Evolutionary conservation across 2,888 invertebrate genomes (phyloP), one percentile per base, ranked within the genome.

Genomic region (Rhabditoides inermis): DNA sequence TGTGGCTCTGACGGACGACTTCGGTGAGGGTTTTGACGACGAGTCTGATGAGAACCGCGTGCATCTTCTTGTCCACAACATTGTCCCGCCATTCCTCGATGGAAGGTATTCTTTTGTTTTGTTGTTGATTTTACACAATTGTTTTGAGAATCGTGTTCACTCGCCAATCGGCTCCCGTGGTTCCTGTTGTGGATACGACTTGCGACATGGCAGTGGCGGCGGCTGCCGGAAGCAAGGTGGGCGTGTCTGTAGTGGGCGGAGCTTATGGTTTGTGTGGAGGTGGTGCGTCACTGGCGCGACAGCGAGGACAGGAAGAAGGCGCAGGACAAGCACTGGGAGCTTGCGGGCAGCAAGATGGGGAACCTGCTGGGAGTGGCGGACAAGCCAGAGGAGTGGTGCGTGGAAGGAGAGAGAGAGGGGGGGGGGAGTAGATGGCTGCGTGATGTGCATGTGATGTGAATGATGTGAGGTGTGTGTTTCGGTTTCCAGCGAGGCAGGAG

Each of bases 321-420:
- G 2, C 95, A 98, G 77, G 91, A 92, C 78, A 95, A 98, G 76
- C 94, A 98, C 77, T 98, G 95, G 95, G 92, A 98, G 77, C 79
- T 99, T 55, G 90, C 92, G 45, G 98, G 98, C 37, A 95, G 94
- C 2, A 88, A 87, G 69, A 82, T 92, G 55, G 90, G 90, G 76
- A 90, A 95, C 75, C 90, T 99, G 39, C 90, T 95, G 88, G 98
- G 98, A 0, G 85, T 99, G 1, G 80, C 82, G 61, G 78, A 79
- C 56, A 82, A 83, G 53, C 86, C 86, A 64, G 87, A 87, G 61
- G 88, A 89, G 64, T 86, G 86, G 60, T 87, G 88, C n/a, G 49
- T 36, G n/a, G 56, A 49, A 1, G 37, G 44, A n/a, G 63, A 65
- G n/a, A n/a, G n/a, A n/a, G n/a, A n/a, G n/a, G n/a, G n/a, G n/a